Percentiles rank a stretch among this genome's conserved stretches.
These are phyloP conservation scores for Drosophila birchii DNA, from an alignment of 2,888 invertebrate genomes.

Conservation along the genomic window DNA sequence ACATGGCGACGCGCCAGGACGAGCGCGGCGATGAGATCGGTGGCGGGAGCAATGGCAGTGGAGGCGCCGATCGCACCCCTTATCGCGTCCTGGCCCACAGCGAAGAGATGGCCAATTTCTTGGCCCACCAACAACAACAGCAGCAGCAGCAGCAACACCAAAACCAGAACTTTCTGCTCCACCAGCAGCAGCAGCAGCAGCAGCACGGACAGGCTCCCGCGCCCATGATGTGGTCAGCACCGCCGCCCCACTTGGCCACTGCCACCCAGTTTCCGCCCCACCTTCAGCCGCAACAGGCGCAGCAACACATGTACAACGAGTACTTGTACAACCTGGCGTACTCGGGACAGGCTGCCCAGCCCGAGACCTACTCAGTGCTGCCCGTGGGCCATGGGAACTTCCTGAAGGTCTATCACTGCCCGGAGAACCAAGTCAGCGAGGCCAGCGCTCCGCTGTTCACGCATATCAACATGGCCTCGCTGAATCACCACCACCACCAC, in stretches of 20 bases:
- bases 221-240: conserved; percentile 61
- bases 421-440: conserved; percentile 74
- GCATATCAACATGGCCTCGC: conserved; percentile 67
- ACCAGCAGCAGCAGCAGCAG: conserved; percentile 36
- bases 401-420: conserved; percentile 83
- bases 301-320: conserved; percentile 76
- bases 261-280: conserved; percentile 48
- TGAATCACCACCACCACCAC: conserved; percentile 61
- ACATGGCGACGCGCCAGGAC: conserved; percentile 71
- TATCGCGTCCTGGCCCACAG: conserved; percentile 59
- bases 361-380: conserved; percentile 83
- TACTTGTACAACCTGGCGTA: conserved; percentile 75
- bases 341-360: conserved; percentile 63
- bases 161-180: conserved; percentile 47
- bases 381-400: conserved; percentile 84
- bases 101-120: conserved; percentile 60
- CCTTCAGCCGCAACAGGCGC: conserved; percentile 53
- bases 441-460: conserved; percentile 47
- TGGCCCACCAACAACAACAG: conserved; percentile 67
- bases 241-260: conserved; percentile 39
- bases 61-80: conserved; percentile 23
- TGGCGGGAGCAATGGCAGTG: conserved; percentile 28
- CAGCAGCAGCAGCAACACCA: conserved; percentile 49
- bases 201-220: conserved; percentile 51
- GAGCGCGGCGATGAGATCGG: conserved; percentile 59